Evolutionary conservation across 2,888 invertebrate species (phyloP).

Genomic region (Lissocephala sabroskyi): DNA sequence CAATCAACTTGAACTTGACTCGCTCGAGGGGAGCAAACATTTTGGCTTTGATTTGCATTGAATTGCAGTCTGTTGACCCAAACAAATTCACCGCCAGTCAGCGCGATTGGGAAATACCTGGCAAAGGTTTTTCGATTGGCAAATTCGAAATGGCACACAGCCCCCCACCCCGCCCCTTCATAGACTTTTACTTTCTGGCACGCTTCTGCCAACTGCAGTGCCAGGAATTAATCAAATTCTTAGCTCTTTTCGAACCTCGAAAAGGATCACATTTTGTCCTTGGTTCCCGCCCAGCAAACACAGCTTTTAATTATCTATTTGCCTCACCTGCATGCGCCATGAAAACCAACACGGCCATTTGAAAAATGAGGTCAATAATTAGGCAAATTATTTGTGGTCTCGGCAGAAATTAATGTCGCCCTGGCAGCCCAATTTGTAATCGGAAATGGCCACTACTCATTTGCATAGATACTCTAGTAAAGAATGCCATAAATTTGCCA

Average conservation of each 20-base stretch:
- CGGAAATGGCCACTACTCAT: no score
- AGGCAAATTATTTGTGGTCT: conserved; percentile 33
- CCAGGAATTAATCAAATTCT: background rate
- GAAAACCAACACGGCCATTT: conserved; percentile 12
- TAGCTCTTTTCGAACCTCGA: background rate
- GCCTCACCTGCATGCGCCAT: background rate
- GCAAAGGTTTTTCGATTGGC: conserved; percentile 40
- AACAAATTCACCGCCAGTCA: conserved; percentile 6
- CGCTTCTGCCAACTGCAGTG: conserved; percentile 14
- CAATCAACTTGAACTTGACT: conserved; percentile 56
- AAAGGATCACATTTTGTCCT: no score
- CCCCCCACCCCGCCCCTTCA: no score
- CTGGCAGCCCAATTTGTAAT: conserved; percentile 18
- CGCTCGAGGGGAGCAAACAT: conserved; percentile 7
- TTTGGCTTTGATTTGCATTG: background rate
- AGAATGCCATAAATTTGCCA: background rate
- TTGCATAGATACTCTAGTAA: conserved; percentile 11
- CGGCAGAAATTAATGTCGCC: conserved; percentile 22
- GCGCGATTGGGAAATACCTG: conserved; percentile 51
- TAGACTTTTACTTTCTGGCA: conserved; percentile 61
- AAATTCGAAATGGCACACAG: conserved; percentile 23
- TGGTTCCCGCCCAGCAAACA: no score
- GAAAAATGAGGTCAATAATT: conserved; percentile 46
- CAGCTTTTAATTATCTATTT: no score
- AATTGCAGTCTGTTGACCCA: conserved; percentile 12